phyloP scores from a whole-genome alignment of 2,113 vertebrate genomes.

The Erpornis zantholeuca region DNA sequence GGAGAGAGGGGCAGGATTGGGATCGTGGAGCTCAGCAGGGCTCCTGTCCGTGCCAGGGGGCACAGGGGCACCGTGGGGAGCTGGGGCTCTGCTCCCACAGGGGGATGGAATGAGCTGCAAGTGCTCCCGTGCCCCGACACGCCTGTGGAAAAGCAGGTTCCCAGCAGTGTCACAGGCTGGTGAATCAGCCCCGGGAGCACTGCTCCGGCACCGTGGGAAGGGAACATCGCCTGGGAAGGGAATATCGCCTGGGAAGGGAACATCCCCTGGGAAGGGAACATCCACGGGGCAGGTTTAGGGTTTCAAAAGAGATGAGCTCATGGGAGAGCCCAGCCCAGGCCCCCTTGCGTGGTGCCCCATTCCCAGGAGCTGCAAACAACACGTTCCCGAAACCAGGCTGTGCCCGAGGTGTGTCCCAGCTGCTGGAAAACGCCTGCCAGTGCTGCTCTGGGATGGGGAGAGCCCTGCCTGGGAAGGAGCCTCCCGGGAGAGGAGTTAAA shows the following conservation, averaged over 20 bases:
- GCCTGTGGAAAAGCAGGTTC: constrained; percentile 40
- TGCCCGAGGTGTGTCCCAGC: neutral
- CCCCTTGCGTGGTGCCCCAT: neutral
- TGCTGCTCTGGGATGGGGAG: neutral
- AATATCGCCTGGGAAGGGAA: neutral
- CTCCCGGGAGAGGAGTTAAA: neutral
- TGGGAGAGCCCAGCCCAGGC: neutral
- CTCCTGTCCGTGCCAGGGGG: rapidly evolving
- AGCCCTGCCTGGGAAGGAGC: neutral
- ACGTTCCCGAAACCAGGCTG: neutral
- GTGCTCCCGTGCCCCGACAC: neutral
- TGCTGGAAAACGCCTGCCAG: neutral
- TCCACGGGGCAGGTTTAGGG: neutral
- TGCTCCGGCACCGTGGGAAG: neutral
- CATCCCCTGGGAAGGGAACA: neutral
- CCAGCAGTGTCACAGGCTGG: neutral
- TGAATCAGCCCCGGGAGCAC: neutral
- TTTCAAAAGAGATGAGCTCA: constrained; percentile 46
- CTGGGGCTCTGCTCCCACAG: neutral
- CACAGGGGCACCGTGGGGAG: neutral
- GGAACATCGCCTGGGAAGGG: neutral
- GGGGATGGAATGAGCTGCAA: too few relatives aligned
- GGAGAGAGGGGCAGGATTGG: neutral
- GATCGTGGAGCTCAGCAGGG: rapidly evolving
- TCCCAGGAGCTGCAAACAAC: neutral